Evolutionary conservation across 2,888 invertebrate genomes (phyloP).

Genomic region (Bruchidius siliquastri): DNA sequence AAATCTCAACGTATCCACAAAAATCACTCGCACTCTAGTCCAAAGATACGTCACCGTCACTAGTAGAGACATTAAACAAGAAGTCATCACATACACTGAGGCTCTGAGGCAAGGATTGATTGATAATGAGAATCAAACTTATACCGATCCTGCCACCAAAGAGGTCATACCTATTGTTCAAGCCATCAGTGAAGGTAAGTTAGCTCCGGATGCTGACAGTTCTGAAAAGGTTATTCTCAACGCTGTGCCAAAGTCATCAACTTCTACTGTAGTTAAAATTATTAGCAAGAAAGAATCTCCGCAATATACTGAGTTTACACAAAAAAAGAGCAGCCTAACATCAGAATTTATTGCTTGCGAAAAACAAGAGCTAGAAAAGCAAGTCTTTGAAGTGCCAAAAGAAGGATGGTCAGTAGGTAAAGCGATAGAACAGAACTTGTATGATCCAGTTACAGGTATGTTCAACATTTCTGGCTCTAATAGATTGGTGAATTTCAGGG

Average conservation of each 20-base stretch:
- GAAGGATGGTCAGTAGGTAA: conserved; percentile 80
- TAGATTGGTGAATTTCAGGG: conserved; percentile 76
- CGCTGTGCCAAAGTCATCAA: conserved; percentile 19
- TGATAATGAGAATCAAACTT: conserved; percentile 71
- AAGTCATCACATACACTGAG: conserved; percentile 69
- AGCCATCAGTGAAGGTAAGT: conserved; percentile 68
- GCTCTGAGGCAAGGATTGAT: conserved; percentile 74
- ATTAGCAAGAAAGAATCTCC: conserved; percentile 24
- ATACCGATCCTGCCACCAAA: conserved; percentile 70
- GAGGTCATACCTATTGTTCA: conserved; percentile 70
- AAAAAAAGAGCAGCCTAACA: conserved; percentile 4
- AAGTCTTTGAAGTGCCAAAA: conserved; percentile 72
- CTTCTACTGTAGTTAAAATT: conserved; percentile 28
- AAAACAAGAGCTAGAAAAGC: conserved; percentile 55
- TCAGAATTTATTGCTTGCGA: conserved; percentile 39
- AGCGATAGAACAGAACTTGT: conserved; percentile 75
- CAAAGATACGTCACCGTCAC: conserved; percentile 76
- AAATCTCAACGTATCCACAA: conserved; percentile 82
- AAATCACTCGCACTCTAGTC: conserved; percentile 80
- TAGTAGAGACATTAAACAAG: conserved; percentile 56
- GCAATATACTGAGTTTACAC: not conserved
- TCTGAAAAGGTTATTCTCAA: conserved; percentile 31
- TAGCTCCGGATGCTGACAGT: conserved; percentile 55
- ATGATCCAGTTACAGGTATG: conserved; percentile 77
- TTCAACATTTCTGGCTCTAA: conserved; percentile 86